Conservation (phyloP, 2,113 vertebrate genomes). For the Sylvietta virens region DNA sequence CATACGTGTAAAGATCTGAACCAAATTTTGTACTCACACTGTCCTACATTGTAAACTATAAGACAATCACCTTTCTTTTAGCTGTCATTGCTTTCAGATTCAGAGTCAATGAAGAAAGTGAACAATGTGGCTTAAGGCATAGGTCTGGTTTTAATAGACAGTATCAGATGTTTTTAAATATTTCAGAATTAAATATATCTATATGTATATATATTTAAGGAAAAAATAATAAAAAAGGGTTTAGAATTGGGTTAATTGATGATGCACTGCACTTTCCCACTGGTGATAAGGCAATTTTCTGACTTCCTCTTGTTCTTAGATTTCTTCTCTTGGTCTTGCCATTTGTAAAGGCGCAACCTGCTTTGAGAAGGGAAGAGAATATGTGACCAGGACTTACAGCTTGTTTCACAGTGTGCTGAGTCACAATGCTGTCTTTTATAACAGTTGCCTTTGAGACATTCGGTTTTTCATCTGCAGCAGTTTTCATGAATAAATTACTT, state of each 20-base stretch:
- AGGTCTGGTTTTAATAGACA: background rate
- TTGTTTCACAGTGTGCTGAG: conserved; percentile 7
- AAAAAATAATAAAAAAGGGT: background rate
- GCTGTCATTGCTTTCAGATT: background rate
- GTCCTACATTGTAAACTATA: background rate
- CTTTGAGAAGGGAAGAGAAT: background rate
- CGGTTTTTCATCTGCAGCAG: background rate
- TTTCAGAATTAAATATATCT: background rate
- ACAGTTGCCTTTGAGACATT: background rate
- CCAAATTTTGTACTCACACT: background rate
- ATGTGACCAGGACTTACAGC: background rate
- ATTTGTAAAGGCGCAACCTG: background rate
- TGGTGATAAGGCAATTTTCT: background rate
- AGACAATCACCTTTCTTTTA: background rate
- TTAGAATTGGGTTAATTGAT: background rate
- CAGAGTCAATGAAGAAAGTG: background rate
- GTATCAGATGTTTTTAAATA: background rate
- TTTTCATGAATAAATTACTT: conserved; percentile 52
- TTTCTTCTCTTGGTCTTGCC: background rate
- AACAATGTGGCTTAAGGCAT: background rate
- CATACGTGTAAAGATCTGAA: accelerated
- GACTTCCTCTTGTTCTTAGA: background rate
- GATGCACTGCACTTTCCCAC: background rate
- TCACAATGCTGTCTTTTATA: conserved; percentile 14
- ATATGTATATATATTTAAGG: background rate